These are phyloP conservation scores for Sesamia nonagrioides DNA, from an alignment of 1,140 invertebrate genomes.

Conservation along the genomic window DNA sequence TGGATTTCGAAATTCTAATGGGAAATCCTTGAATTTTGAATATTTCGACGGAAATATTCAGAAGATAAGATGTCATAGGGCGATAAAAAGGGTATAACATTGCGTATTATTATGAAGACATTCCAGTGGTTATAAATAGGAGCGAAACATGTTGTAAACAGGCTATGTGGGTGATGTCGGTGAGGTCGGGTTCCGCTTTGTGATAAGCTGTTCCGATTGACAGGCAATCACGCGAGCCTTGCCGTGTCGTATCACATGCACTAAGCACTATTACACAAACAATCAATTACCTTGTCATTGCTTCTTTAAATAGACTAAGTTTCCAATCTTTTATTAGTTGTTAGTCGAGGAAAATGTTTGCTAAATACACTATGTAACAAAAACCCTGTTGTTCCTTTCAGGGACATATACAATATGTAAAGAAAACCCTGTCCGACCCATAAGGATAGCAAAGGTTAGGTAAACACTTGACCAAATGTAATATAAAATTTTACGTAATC, in stretches of 20 bases:
- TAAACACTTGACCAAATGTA: too few species aligned
- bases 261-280: constrained; percentile 44
- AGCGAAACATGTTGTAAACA: constrained; percentile 64
- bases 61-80: constrained; percentile 16
- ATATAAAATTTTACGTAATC: too few species aligned
- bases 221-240: constrained; percentile 64
- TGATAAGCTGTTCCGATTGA: constrained; percentile 68
- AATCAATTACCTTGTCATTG: constrained; percentile 55
- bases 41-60: not conserved
- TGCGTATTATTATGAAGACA: constrained; percentile 52
- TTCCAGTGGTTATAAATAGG: constrained; percentile 59
- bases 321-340: constrained; percentile 6
- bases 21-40: constrained; percentile 9
- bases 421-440: too few species aligned
- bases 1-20: not conserved
- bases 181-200: constrained; percentile 54
- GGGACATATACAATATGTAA: too few species aligned
- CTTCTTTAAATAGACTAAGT: constrained; percentile 16
- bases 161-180: constrained; percentile 55
- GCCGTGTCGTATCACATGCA: constrained; percentile 36
- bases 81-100: constrained; percentile 42
- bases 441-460: too few species aligned
- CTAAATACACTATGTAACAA: too few species aligned
- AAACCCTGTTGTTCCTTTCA: too few species aligned
- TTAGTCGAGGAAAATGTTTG: not conserved